Evolutionary conservation across 1,140 invertebrate genomes (phyloP).

Genomic region (Oryzaephilus surinamensis): DNA sequence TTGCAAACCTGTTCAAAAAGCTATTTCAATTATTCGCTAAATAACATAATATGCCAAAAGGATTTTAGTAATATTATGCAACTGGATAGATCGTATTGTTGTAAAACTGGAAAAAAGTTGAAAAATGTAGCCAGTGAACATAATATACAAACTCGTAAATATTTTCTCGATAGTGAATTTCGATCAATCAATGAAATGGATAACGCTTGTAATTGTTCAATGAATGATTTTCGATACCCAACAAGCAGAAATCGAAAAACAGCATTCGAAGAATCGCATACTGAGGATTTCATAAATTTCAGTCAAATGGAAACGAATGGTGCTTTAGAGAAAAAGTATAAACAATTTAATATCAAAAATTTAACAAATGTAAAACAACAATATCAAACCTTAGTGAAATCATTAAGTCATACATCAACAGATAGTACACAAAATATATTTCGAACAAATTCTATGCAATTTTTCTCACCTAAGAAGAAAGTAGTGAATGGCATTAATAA

Average conservation of each 20-base stretch:
- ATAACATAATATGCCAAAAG: conserved; percentile 14
- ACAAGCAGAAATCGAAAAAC: conserved; percentile 2
- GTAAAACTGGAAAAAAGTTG: conserved; percentile 37
- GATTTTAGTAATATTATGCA: conserved; percentile 8
- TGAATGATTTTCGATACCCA: conserved; percentile 4
- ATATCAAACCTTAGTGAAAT: conserved; percentile 17
- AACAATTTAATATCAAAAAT: conserved; percentile 15
- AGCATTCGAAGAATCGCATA: neutral
- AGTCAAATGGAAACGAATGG: conserved; percentile 8
- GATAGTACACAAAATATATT: conserved; percentile 13
- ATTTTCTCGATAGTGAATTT: conserved; percentile 12
- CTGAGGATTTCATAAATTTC: conserved; percentile 7
- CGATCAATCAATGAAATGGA: conserved; percentile 23
- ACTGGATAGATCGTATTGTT: conserved; percentile 10
- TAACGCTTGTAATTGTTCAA: conserved; percentile 11
- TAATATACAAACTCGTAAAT: conserved; percentile 21
- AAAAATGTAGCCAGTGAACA: conserved; percentile 26
- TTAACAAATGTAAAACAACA: conserved; percentile 10
- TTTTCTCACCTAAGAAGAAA: conserved; percentile 18
- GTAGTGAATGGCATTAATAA: conserved; percentile 11
- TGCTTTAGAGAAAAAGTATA: conserved; percentile 15
- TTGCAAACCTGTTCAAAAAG: conserved; percentile 32
- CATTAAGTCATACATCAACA: conserved; percentile 15
- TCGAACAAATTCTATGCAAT: conserved; percentile 23
- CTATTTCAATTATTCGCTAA: conserved; percentile 19